Conservation (phyloP, 2,888 invertebrate genomes). For the Ophonus ardosiacus region DNA sequence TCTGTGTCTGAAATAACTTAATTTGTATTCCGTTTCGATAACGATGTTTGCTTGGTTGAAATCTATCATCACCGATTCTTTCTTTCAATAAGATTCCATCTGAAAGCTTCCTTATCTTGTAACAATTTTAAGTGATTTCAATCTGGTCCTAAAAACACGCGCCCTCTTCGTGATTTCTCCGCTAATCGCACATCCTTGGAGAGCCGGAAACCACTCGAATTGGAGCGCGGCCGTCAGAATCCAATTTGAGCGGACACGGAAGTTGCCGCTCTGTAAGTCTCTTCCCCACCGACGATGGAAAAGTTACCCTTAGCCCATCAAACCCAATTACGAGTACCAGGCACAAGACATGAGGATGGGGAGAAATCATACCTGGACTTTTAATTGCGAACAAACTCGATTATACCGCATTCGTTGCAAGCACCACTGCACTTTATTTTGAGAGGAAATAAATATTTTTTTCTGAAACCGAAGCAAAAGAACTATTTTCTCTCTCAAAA, state of each 20-base stretch:
- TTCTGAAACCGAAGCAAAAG: no score
- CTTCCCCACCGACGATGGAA: conserved; percentile 31
- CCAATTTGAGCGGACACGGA: conserved; percentile 48
- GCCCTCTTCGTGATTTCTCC: conserved; percentile 27
- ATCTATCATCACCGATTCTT: background rate
- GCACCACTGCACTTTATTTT: background rate
- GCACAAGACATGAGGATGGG: background rate
- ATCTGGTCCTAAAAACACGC: conserved; percentile 3
- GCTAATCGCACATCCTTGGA: conserved; percentile 42
- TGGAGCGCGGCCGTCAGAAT: conserved; percentile 49
- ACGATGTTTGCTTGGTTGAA: background rate
- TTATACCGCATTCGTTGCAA: background rate
- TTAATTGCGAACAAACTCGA: conserved; percentile 1
- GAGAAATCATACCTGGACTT: conserved; percentile 13
- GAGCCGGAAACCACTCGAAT: conserved; percentile 52
- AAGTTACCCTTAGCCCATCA: conserved; percentile 68
- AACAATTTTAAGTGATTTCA: conserved; percentile 20
- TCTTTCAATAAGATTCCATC: background rate
- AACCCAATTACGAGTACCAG: conserved; percentile 71
- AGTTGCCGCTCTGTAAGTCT: conserved; percentile 41
- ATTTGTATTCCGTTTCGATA: background rate
- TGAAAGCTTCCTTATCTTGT: background rate
- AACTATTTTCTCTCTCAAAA: no score
- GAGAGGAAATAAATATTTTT: no score
- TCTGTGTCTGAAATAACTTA: no score